Percentiles rank a stretch among this genome's conserved stretches.
phyloP scores from a whole-genome alignment of 1,140 invertebrate species.

The Drosophila baimaii region DNA sequence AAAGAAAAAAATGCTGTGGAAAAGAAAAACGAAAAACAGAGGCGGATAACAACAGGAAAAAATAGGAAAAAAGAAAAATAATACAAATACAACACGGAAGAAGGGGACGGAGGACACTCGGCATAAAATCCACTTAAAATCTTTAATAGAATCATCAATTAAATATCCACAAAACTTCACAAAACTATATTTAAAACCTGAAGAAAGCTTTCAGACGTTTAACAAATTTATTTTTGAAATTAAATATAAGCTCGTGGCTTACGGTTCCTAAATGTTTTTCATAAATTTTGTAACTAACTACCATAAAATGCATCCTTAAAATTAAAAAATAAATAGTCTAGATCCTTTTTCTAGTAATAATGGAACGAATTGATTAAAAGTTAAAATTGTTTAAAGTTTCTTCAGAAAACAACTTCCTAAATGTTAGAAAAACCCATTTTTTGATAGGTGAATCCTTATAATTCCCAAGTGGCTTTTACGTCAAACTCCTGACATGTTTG shows the following conservation, averaged over 20 bases:
- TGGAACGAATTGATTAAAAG: too few species aligned
- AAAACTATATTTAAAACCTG: not conserved
- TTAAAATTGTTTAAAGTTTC: too few species aligned
- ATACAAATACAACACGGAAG: constrained; percentile 53
- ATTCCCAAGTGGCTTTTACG: too few species aligned
- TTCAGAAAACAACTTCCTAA: too few species aligned
- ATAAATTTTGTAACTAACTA: not conserved
- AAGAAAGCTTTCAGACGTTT: too few species aligned
- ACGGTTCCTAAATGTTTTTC: not conserved
- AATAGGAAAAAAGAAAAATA: constrained; percentile 38
- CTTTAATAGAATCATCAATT: not conserved
- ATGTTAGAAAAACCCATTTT: too few species aligned
- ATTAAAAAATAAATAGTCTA: too few species aligned
- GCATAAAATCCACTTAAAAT: not conserved
- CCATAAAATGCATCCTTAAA: not conserved
- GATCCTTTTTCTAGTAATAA: too few species aligned
- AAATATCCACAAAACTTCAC: too few species aligned
- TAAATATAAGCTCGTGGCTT: not conserved
- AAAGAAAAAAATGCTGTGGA: constrained; percentile 41
- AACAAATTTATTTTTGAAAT: not conserved
- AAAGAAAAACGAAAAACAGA: constrained; percentile 44
- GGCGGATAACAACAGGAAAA: constrained; percentile 28
- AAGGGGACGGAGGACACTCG: constrained; percentile 5
- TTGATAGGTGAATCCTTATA: too few species aligned
- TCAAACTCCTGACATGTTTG: too few species aligned